Base-by-base conservation (phyloP, 1,140 invertebrate species). In the Ceratoteleas bidentatus region DNA sequence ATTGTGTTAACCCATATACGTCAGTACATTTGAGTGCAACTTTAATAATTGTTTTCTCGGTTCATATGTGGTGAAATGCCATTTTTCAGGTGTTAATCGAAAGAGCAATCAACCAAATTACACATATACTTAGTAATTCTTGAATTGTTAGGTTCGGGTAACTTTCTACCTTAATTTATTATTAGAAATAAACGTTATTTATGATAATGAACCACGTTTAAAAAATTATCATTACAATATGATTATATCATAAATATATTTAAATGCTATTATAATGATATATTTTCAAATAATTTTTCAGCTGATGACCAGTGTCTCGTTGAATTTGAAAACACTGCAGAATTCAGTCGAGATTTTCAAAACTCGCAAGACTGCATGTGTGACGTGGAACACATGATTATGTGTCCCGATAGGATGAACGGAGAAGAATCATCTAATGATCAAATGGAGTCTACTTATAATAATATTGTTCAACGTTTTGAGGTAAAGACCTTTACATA, bases 341-440 rank as follows among this genome's bases (percentile, higher is more conserved):
- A 96, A 0, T 99, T 98, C 91, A 99, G 98, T 87, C 94, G 98
- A 0, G 95, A 98, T 80, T 99, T 98, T 90, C 98, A 99, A 90
- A 94, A 95, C 2, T 92, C 95, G 0, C 98, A 99, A 88, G 96
- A 98, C 62, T 99, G 98, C 88, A 98, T 99, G 93, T 99, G 99
- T 82, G 99, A 99, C 88, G 95, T 95, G 0, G 99, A 99, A 87
- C 99, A 99, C 91, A 99, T 99, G 98, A 96, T 99, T 87, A 95
- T 97, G 88, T 99, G 98, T 89, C 93, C 95, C 0, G 91, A 89
- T 43, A 84, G 80, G 9, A 62, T 88, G 0, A 86, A 84, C 16
- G 32, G 47, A 15, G 85, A 87, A 4, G 73, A 83, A 16, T 53
- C 58, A 2, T 60, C 68, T 9, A 69, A 56, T 36, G 65, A 75